These are phyloP conservation scores for Cinclus cinclus DNA, from an alignment of 2,113 vertebrate genomes.

Conservation along the genomic window DNA sequence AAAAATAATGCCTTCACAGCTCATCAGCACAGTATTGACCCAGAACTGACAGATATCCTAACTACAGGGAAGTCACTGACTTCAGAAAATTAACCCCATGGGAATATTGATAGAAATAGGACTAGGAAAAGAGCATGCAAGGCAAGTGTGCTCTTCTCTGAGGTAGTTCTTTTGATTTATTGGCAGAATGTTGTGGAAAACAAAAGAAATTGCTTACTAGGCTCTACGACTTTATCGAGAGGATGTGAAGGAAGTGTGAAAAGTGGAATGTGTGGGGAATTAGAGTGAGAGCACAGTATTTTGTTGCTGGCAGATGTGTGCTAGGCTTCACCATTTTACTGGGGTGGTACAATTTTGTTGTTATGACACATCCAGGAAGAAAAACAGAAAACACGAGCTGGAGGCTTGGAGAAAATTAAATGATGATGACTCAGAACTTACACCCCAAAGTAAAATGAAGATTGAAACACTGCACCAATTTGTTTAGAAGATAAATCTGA, in stretches of 20 bases:
- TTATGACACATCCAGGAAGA: conserved; percentile 63
- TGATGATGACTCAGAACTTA: conserved; percentile 56
- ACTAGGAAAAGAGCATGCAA: neutral
- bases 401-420: conserved; percentile 49
- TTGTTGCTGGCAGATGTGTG: conserved; percentile 54
- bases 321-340: conserved; percentile 39
- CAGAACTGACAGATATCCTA: neutral
- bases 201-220: conserved; percentile 49
- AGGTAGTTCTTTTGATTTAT: neutral
- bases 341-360: conserved; percentile 39
- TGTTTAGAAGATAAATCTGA: conserved; percentile 3
- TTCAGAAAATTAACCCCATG: neutral
- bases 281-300: conserved; percentile 35
- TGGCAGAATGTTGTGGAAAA: conserved; percentile 6
- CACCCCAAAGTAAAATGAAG: conserved; percentile 38
- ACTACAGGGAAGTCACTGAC: neutral
- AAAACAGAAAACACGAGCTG: conserved; percentile 57
- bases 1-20: neutral
- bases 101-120: neutral
- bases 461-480: neutral
- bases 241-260: conserved; percentile 48
- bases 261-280: conserved; percentile 50
- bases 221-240: conserved; percentile 15
- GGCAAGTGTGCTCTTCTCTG: neutral
- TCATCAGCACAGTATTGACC: neutral